phyloP scores from a whole-genome alignment of 2,888 invertebrate genomes.

The Ophion costatus region DNA sequence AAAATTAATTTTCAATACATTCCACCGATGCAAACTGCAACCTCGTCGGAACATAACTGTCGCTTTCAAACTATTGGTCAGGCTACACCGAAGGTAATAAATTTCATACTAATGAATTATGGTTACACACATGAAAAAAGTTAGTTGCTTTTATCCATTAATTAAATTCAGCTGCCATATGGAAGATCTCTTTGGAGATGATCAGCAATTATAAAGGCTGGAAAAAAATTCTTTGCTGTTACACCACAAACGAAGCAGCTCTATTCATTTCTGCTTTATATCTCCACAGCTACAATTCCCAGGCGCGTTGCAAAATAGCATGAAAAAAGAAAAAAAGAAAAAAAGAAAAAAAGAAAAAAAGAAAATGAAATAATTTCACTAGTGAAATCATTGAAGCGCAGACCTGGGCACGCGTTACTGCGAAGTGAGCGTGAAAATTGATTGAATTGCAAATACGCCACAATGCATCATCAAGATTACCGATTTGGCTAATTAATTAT shows the following conservation, averaged over 20 bases:
- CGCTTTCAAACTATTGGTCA: not conserved
- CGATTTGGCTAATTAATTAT: not conserved
- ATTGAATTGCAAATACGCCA: constrained; percentile 16
- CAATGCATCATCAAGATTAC: not conserved
- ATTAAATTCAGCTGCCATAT: not conserved
- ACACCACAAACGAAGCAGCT: not conserved
- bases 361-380: not conserved
- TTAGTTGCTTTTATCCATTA: not conserved
- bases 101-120: not conserved
- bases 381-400: not conserved
- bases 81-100: not conserved
- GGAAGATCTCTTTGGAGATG: not conserved
- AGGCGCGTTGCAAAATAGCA: not conserved
- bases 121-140: not conserved
- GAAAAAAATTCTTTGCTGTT: not conserved
- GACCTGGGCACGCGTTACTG: not conserved
- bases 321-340: too few relatives aligned
- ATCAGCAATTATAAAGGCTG: not conserved
- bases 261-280: not conserved
- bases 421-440: constrained; percentile 7
- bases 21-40: too few relatives aligned
- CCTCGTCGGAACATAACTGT: not conserved
- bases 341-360: too few relatives aligned
- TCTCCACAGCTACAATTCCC: not conserved
- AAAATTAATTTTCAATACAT: too few relatives aligned